Evolutionary conservation across 1,140 invertebrate genomes (phyloP).

Genomic region (Calephelis nemesis): DNA sequence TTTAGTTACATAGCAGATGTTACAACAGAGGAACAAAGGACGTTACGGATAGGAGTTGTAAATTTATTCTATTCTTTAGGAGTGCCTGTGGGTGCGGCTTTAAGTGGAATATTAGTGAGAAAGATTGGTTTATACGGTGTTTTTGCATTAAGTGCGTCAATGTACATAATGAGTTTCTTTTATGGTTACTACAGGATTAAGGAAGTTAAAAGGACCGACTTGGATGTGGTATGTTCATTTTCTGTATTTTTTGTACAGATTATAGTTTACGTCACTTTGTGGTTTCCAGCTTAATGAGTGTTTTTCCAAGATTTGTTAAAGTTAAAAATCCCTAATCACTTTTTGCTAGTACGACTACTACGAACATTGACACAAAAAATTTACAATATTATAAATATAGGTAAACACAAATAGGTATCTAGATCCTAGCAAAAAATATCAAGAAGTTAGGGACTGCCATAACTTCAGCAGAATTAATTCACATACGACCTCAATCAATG

Average conservation of each 20-base stretch:
- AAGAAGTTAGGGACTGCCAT: too few relatives aligned
- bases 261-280: too few relatives aligned
- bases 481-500: too few relatives aligned
- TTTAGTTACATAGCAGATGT: conserved; percentile 94
- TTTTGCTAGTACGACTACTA: too few relatives aligned
- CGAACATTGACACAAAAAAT: too few relatives aligned
- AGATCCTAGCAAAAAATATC: too few relatives aligned
- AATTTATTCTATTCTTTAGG: conserved; percentile 90
- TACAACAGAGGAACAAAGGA: conserved; percentile 88
- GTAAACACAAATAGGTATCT: too few relatives aligned
- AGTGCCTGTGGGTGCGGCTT: conserved; percentile 88
- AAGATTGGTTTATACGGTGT: conserved; percentile 90
- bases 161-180: conserved; percentile 87
- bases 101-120: conserved; percentile 85
- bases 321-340: not conserved
- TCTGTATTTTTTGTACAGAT: not conserved
- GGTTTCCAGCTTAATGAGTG: too few relatives aligned
- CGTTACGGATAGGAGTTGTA: conserved; percentile 89
- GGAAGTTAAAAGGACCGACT: conserved; percentile 78
- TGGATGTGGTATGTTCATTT: conserved; percentile 60
- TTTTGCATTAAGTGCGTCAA: conserved; percentile 85
- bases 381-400: too few relatives aligned
- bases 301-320: too few relatives aligned
- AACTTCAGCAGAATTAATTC: too few relatives aligned
- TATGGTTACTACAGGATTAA: conserved; percentile 85